Base-by-base conservation (phyloP, 2,888 invertebrate species). In the Tortrix viridana region DNA sequence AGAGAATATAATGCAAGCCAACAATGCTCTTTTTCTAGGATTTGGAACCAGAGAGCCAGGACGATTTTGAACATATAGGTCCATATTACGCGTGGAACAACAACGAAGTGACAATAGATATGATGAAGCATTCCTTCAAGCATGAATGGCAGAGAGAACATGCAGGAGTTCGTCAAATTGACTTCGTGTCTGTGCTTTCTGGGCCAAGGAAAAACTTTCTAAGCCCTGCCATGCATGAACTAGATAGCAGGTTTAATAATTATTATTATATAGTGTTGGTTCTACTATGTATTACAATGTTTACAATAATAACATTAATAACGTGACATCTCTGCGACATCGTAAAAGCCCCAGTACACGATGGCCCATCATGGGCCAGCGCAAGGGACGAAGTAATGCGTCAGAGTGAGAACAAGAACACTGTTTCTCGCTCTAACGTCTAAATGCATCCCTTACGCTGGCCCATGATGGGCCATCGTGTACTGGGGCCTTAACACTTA, bases 11-110 rank as follows among this genome's bases (percentile, higher is more conserved):
- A 41, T n/a, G 1, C 1, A 14, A 16, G n/a, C 1, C 16, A 12
- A 26, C 4, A n/a, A 5, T 37, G 7, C 1, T 50, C 44, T 55
- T 52, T 44, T 18, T 57, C 37, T 9, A 66, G 63, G 52, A 56
- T 18, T n/a, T 26, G 9, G 16, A 59, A 59, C 69, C 67, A 41
- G 65, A 61, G 18, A 72, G 63, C 19, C 43, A 55, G 3, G 70
- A 72, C 23, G 70, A 59, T 54, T 20, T 26, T 5, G 57, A 62
- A 46, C 48, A 57, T 5, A 19, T 22, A 7, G 62, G 58, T 18
- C 71, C 68, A 1, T 85, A 79, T 62, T 89, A 77, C 60, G 83
- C 86, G 1, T 94, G 94, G 94, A 94, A 93, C 69, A 94, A 94
- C 66, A 92, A 86, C 57, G 70, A 79, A 38, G 69, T 78, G 3